Conservation (phyloP, 1,140 invertebrate species). For the Microplitis demolitor region DNA sequence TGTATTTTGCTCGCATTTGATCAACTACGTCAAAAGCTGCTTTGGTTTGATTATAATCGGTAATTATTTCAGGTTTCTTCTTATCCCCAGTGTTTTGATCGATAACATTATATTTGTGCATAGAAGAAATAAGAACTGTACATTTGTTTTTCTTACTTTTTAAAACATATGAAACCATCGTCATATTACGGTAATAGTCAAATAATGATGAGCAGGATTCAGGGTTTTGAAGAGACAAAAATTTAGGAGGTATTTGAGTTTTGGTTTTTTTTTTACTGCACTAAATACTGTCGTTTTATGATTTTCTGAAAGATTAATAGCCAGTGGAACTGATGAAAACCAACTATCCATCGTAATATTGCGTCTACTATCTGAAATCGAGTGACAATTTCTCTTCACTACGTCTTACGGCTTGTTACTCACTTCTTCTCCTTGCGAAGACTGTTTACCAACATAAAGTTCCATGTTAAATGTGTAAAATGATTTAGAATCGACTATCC, state of each 20-base stretch:
- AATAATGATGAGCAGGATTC: neutral
- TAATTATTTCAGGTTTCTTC: conserved; percentile 50
- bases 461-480: neutral
- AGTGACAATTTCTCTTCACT: neutral
- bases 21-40: conserved; percentile 51
- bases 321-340: neutral
- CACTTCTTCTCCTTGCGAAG: neutral
- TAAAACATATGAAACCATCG: neutral
- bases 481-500: conserved; percentile 38
- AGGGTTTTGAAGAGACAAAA: conserved; percentile 9
- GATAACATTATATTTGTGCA: conserved; percentile 31
- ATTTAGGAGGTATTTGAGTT: conserved; percentile 43
- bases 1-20: conserved; percentile 38
- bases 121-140: conserved; percentile 33
- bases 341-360: neutral
- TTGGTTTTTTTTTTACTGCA: conserved; percentile 48
- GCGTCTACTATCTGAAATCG: neutral
- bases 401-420: neutral
- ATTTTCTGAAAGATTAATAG: neutral
- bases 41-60: conserved; percentile 47
- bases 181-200: neutral
- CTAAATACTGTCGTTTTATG: conserved; percentile 30
- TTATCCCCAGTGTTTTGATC: conserved; percentile 28
- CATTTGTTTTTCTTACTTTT: conserved; percentile 25
- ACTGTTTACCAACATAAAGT: neutral